phyloP scores from a whole-genome alignment of 1,140 invertebrate species.

The Hylyphantes graminicola region DNA sequence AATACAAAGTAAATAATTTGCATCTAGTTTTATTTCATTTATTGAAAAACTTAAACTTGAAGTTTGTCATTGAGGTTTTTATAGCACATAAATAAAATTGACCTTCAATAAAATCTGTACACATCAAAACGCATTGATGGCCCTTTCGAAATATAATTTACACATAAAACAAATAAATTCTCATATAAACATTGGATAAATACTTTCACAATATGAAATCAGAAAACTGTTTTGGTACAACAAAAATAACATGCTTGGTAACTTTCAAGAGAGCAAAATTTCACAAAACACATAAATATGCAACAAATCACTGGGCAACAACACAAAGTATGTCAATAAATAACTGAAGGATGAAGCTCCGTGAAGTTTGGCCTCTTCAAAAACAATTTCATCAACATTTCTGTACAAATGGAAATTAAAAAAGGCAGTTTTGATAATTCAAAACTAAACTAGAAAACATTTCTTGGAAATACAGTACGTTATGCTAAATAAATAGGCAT shows the following conservation, averaged over 20 bases:
- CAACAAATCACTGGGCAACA: conserved; percentile 47
- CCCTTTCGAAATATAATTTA: neutral
- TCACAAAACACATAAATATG: conserved; percentile 23
- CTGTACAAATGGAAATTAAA: too few species aligned
- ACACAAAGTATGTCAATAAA: conserved; percentile 43
- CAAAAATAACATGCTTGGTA: neutral
- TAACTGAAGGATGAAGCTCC: conserved; percentile 47
- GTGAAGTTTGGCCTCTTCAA: neutral
- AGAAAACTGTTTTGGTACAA: too few species aligned
- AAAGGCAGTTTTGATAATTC: neutral
- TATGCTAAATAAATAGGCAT: too few species aligned
- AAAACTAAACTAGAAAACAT: neutral
- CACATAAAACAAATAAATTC: neutral
- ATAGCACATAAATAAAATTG: too few species aligned
- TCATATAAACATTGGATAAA: too few species aligned
- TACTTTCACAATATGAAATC: too few species aligned
- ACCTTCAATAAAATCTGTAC: neutral
- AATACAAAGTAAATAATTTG: too few species aligned
- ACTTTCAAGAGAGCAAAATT: neutral
- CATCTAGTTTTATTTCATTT: too few species aligned
- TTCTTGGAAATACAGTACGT: neutral
- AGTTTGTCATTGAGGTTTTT: too few species aligned
- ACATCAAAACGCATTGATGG: too few species aligned
- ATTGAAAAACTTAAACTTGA: too few species aligned
- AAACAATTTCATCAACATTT: too few species aligned